phyloP scores from a whole-genome alignment of 1,140 invertebrate genomes.

The Drosophila navojoa region DNA sequence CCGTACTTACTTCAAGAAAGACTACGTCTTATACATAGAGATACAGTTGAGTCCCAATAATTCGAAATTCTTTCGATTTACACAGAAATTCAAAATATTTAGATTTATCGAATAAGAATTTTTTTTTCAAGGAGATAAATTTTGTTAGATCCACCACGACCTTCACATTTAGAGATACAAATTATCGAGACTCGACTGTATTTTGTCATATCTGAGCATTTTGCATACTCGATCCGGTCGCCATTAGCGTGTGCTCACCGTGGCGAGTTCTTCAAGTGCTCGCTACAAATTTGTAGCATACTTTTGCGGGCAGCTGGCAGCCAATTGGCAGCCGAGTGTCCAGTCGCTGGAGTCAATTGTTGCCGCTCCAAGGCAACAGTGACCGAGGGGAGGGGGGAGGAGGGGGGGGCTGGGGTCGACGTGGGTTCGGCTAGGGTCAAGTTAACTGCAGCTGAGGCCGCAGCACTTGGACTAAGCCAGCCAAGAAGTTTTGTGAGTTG shows the following conservation, averaged over 20 bases:
- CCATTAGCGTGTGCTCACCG: slow-evolving; percentile 13
- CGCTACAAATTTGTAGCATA: slow-evolving; percentile 67
- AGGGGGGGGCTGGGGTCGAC: not conserved
- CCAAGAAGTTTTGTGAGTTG: slow-evolving; percentile 58
- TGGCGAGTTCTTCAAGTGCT: slow-evolving; percentile 15
- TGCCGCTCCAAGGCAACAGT: slow-evolving; percentile 36
- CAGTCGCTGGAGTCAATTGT: slow-evolving; percentile 28
- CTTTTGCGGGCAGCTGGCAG: slow-evolving; percentile 58
- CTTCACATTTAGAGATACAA: no score
- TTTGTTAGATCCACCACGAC: no score
- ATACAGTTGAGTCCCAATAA: no score
- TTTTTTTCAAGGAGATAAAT: no score
- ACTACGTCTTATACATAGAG: no score
- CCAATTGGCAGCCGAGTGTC: slow-evolving; percentile 29
- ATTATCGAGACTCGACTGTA: not conserved
- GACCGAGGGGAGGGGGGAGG: not conserved
- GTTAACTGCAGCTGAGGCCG: slow-evolving; percentile 76
- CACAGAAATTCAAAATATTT: no score
- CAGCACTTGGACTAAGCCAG: slow-evolving; percentile 10
- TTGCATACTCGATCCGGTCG: not conserved
- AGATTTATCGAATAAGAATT: no score
- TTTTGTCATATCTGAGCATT: not conserved
- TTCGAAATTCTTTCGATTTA: no score
- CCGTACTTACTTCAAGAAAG: no score
- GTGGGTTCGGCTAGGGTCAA: slow-evolving; percentile 22